Conservation (phyloP, 2,888 invertebrate species). For the Tromatobia lineatoria region DNA sequence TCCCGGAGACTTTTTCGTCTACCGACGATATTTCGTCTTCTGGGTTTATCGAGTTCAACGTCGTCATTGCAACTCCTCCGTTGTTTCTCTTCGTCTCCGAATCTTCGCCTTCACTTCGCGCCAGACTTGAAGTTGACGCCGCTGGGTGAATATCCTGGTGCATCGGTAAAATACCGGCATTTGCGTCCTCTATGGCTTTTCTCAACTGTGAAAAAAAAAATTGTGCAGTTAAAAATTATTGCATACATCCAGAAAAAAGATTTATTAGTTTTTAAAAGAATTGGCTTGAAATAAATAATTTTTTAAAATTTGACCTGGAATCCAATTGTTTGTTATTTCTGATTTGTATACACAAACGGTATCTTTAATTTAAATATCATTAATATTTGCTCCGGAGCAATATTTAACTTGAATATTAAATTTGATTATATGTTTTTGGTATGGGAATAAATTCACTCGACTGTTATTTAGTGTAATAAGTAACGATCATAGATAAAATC, state of each 20-base stretch:
- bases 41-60: conserved; percentile 73
- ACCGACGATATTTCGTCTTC: conserved; percentile 68
- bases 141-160: conserved; percentile 78
- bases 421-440: too few relatives aligned
- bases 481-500: too few relatives aligned
- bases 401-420: too few relatives aligned
- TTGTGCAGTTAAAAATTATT: not conserved
- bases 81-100: conserved; percentile 74
- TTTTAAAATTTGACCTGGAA: too few relatives aligned
- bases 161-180: conserved; percentile 90
- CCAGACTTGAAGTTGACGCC: conserved; percentile 77
- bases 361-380: too few relatives aligned
- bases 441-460: too few relatives aligned
- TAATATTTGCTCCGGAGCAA: too few relatives aligned
- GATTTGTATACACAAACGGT: too few relatives aligned
- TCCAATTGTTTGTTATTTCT: too few relatives aligned
- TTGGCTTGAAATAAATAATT: not conserved
- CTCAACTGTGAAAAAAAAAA: conserved; percentile 88
- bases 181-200: conserved; percentile 95
- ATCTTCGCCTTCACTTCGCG: conserved; percentile 76
- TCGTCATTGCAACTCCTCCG: conserved; percentile 40
- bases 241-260: too few relatives aligned
- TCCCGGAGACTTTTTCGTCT: conserved; percentile 76
- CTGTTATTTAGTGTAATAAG: too few relatives aligned
- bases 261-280: not conserved